phyloP scores from a whole-genome alignment of 2,888 invertebrate species.

The Mythimna pallens region DNA sequence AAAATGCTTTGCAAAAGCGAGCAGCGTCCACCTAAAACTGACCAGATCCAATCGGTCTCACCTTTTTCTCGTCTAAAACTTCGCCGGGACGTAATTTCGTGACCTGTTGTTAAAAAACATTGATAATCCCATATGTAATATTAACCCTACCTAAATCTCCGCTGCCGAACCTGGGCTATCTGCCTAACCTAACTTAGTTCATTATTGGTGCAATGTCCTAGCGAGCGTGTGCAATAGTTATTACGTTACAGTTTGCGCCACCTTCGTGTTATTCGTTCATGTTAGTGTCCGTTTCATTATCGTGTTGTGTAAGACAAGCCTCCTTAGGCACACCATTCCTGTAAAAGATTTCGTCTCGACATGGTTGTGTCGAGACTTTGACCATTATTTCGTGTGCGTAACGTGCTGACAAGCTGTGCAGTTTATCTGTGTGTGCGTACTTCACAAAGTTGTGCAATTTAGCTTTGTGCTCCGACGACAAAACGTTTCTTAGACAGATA shows the following conservation, averaged over 20 bases:
- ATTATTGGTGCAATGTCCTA: conserved; percentile 84
- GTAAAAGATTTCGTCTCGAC: conserved; percentile 69
- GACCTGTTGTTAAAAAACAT: conserved; percentile 92
- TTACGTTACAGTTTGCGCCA: conserved; percentile 83
- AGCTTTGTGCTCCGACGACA: conserved; percentile 86
- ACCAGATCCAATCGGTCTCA: conserved; percentile 92
- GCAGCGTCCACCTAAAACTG: conserved; percentile 89
- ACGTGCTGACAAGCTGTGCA: conserved; percentile 90
- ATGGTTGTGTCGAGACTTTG: conserved; percentile 72
- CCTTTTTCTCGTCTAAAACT: conserved; percentile 98
- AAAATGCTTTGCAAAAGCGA: conserved; percentile 90
- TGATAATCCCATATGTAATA: conserved; percentile 81
- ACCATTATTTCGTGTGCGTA: conserved; percentile 86
- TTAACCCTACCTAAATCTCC: conserved; percentile 83
- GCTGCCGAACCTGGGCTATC: conserved; percentile 83
- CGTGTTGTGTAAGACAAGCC: conserved; percentile 77
- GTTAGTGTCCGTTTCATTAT: conserved; percentile 83
- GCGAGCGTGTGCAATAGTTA: conserved; percentile 87
- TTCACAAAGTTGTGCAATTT: conserved; percentile 88
- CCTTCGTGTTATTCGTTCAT: conserved; percentile 82
- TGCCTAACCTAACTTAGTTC: conserved; percentile 65
- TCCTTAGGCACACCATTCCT: conserved; percentile 79
- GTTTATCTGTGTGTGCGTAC: conserved; percentile 86
- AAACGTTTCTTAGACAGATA: conserved; percentile 76
- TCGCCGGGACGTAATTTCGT: conserved; percentile 98